These are phyloP conservation scores for Papilio helenus DNA, from an alignment of 1,140 invertebrate species.

Conservation along the genomic window DNA sequence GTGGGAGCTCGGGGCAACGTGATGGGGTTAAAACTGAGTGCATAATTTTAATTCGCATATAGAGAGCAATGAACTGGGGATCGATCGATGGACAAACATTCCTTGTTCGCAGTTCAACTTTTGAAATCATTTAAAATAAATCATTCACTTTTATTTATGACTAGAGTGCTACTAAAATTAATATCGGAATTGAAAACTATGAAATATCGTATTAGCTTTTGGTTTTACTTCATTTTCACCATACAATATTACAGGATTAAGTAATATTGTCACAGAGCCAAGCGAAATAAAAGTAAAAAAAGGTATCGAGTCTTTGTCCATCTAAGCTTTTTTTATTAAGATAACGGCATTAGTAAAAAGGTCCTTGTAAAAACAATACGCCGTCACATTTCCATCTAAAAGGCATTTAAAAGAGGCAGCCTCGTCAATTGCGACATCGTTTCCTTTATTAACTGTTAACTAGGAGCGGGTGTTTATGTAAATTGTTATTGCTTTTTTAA, in stretches of 20 bases:
- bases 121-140: slow-evolving; percentile 69
- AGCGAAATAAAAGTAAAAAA: slow-evolving; percentile 14
- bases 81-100: slow-evolving; percentile 56
- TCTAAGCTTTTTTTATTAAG: slow-evolving; percentile 49
- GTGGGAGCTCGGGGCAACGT: slow-evolving; percentile 44
- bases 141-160: slow-evolving; percentile 56
- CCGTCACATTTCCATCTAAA: slow-evolving; percentile 78
- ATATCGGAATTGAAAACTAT: neutral
- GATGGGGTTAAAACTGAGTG: slow-evolving; percentile 51
- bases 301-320: slow-evolving; percentile 44
- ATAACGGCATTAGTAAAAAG: slow-evolving; percentile 52
- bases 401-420: slow-evolving; percentile 71
- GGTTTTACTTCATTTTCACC: slow-evolving; percentile 11
- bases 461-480: slow-evolving; percentile 81
- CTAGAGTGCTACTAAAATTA: neutral
- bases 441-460: slow-evolving; percentile 82
- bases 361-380: slow-evolving; percentile 74
- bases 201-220: neutral
- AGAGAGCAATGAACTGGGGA: slow-evolving; percentile 60
- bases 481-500: slow-evolving; percentile 83
- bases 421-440: slow-evolving; percentile 78
- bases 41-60: slow-evolving; percentile 45
- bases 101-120: slow-evolving; percentile 58
- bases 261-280: slow-evolving; percentile 24
- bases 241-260: too few species aligned